These are phyloP conservation scores for Cheumatopsyche charites DNA, from an alignment of 1,140 invertebrate genomes.

Conservation along the genomic window DNA sequence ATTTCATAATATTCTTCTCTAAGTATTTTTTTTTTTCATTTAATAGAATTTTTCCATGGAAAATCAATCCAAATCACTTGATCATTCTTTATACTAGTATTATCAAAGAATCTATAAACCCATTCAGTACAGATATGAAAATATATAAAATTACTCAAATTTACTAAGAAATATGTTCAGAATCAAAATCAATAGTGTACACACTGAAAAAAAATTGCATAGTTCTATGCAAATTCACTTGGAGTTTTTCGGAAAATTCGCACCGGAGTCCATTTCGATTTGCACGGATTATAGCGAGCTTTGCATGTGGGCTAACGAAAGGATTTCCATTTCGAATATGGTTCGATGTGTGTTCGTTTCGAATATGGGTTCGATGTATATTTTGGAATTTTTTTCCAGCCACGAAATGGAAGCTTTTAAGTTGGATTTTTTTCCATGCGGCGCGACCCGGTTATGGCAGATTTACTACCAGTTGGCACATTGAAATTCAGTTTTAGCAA, in stretches of 20 bases:
- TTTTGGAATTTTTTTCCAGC: not conserved
- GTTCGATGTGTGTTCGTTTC: not conserved
- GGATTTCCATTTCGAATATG: not conserved
- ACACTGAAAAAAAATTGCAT: too few species aligned
- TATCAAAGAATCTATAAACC: too few species aligned
- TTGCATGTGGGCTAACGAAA: not conserved
- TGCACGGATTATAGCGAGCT: not conserved
- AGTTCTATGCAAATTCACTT: too few species aligned
- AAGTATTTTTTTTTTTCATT: too few species aligned
- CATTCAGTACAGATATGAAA: too few species aligned
- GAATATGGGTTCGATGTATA: conserved; percentile 2
- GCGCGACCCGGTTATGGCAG: conserved; percentile 18
- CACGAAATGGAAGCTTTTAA: not conserved
- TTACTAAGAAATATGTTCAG: too few species aligned
- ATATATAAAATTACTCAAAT: too few species aligned
- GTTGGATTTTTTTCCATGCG: conserved; percentile 12
- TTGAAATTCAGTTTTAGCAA: conserved; percentile 17
- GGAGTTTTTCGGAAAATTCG: not conserved
- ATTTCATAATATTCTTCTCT: too few species aligned
- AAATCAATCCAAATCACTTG: too few species aligned
- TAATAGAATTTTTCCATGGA: too few species aligned
- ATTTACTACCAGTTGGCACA: conserved; percentile 6
- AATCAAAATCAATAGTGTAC: too few species aligned
- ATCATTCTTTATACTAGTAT: too few species aligned
- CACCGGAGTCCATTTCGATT: not conserved